phyloP scores from a whole-genome alignment of 30 jellyfish, hydroid and myxozoan genomes.

The Chrysaora quinquecirrha region DNA sequence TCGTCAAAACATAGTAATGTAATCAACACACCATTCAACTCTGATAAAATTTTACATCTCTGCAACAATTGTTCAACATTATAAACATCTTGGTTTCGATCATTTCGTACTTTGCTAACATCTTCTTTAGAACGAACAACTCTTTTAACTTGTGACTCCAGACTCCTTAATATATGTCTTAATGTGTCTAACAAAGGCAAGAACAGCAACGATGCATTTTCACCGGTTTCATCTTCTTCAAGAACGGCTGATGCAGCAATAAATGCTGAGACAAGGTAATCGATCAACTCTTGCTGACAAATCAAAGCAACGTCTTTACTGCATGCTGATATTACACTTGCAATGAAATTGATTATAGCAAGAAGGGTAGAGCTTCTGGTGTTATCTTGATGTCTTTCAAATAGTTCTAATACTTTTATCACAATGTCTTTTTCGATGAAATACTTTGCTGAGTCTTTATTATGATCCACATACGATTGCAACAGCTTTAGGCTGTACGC shows the following conservation, averaged over 20 bases:
- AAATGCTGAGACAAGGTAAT: slow-evolving; percentile 78
- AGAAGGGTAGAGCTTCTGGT: slow-evolving; percentile 58
- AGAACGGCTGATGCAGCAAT: slow-evolving; percentile 75
- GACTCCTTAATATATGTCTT: slow-evolving; percentile 57
- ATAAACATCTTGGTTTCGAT: slow-evolving; percentile 25
- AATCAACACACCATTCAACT: slow-evolving; percentile 79
- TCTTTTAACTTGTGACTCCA: slow-evolving; percentile 81
- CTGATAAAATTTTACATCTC: slow-evolving; percentile 57
- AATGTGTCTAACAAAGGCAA: slow-evolving; percentile 82
- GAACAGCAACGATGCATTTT: slow-evolving; percentile 52
- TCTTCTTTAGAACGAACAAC: slow-evolving; percentile 72
- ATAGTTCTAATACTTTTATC: slow-evolving; percentile 38
- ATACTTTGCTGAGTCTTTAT: slow-evolving; percentile 7
- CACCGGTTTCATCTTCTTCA: slow-evolving; percentile 67
- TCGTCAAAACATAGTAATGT: slow-evolving; percentile 83
- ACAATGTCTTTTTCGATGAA: slow-evolving; percentile 55
- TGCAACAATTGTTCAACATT: slow-evolving; percentile 73
- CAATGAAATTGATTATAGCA: slow-evolving; percentile 70
- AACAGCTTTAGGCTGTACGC: slow-evolving; percentile 74
- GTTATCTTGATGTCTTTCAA: slow-evolving; percentile 66
- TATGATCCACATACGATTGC: slow-evolving; percentile 66
- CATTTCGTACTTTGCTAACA: neutral
- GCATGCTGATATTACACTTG: slow-evolving; percentile 52
- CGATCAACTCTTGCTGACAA: slow-evolving; percentile 73
- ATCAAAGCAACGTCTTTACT: slow-evolving; percentile 32